Conservation (phyloP, 2,113 vertebrate genomes). For the Microcebus tavaratra region DNA sequence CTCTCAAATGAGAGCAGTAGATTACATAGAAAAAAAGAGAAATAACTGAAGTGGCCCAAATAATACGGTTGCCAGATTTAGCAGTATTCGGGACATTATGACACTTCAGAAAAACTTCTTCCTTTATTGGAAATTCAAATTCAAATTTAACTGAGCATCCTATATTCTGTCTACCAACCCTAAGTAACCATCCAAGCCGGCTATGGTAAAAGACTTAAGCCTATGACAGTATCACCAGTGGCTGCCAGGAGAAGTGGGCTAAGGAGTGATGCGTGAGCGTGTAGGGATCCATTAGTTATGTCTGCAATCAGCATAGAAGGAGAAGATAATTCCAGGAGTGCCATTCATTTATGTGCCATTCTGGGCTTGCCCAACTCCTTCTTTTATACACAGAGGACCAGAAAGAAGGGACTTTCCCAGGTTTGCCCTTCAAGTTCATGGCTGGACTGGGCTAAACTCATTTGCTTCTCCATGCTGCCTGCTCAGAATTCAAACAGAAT, state of each 20-base stretch:
- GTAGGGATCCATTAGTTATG: conserved; percentile 8
- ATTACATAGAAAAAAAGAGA: background rate
- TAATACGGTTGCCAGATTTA: background rate
- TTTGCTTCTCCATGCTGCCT: background rate
- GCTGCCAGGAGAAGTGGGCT: background rate
- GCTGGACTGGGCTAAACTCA: background rate
- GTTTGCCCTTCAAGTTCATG: background rate
- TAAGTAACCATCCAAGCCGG: background rate
- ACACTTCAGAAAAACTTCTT: background rate
- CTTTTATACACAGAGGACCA: background rate
- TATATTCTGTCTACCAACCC: background rate
- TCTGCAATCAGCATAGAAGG: background rate
- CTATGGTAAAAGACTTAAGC: background rate
- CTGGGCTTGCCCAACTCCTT: background rate
- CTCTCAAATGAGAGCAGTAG: background rate
- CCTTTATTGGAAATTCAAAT: background rate
- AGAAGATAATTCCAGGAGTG: background rate
- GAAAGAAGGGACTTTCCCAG: background rate
- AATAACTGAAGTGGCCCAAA: background rate
- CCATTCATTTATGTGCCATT: background rate
- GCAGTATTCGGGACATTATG: background rate
- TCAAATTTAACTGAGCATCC: background rate
- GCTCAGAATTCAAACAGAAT: conserved; percentile 24
- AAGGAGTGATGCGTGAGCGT: background rate
- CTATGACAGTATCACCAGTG: background rate